Conservation (phyloP, 2,113 vertebrate species). For the Cyprinodon brontotheroides region DNA sequence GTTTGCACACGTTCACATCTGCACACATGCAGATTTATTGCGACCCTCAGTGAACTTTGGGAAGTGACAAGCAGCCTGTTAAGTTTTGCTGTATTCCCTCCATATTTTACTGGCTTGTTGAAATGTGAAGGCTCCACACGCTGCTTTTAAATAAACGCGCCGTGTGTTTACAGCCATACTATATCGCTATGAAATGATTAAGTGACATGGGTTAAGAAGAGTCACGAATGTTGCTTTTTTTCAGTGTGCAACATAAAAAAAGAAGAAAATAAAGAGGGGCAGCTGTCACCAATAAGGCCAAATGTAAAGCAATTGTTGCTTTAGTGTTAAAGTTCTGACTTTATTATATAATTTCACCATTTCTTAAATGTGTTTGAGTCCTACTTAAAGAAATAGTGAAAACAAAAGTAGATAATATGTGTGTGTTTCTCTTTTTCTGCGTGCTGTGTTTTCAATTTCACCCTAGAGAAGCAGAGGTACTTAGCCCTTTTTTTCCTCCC, state of each 20-base stretch:
- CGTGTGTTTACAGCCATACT: conserved; percentile 48
- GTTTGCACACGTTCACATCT: conserved; percentile 3
- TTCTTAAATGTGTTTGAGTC: too few relatives aligned
- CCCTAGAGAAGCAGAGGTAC: neutral
- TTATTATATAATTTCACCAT: conserved; percentile 19
- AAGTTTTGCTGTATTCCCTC: conserved; percentile 63
- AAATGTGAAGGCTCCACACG: conserved; percentile 58
- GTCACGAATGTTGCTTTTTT: conserved; percentile 74
- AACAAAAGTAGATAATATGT: neutral
- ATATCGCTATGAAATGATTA: conserved; percentile 75
- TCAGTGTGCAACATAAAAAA: conserved; percentile 60
- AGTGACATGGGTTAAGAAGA: conserved; percentile 83
- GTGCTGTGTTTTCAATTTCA: neutral
- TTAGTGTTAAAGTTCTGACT: conserved; percentile 27
- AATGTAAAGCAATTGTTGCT: conserved; percentile 73
- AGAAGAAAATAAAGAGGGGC: conserved; percentile 36
- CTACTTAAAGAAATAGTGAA: neutral
- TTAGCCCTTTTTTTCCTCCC: neutral
- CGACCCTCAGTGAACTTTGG: conserved; percentile 75
- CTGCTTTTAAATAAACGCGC: conserved; percentile 60
- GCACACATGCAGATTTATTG: conserved; percentile 68
- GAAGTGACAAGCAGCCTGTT: conserved; percentile 66
- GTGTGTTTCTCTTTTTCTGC: neutral
- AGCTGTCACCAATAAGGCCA: conserved; percentile 56
- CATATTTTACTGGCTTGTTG: conserved; percentile 75